Evolutionary conservation across 2,113 vertebrate species (phyloP).

Genomic region (Entomyzon cyanotis): DNA sequence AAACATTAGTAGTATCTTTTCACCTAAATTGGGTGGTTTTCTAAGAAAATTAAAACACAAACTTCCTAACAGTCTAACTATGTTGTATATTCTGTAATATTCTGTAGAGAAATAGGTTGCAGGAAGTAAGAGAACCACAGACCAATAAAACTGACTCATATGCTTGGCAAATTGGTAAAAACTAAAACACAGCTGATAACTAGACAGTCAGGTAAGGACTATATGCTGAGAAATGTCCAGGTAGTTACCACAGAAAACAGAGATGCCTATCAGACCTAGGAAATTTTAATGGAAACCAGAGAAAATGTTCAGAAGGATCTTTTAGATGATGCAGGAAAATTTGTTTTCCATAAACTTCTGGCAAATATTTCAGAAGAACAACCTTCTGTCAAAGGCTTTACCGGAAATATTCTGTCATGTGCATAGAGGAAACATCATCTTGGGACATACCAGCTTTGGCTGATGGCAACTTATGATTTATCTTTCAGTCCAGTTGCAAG

Average conservation of each 20-base stretch:
- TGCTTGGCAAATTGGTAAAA: background rate
- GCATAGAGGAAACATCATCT: background rate
- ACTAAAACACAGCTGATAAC: background rate
- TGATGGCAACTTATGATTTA: background rate
- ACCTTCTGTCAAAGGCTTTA: background rate
- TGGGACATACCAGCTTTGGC: background rate
- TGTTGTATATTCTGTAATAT: background rate
- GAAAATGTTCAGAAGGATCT: background rate
- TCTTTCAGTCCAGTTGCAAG: background rate
- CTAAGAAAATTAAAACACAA: background rate
- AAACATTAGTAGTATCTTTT: background rate
- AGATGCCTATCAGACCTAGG: background rate
- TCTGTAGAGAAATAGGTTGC: background rate
- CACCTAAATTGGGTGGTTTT: background rate
- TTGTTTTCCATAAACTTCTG: background rate
- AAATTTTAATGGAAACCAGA: background rate
- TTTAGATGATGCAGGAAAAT: background rate
- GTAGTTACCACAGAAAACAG: background rate
- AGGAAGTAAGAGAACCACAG: background rate
- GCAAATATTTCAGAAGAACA: background rate
- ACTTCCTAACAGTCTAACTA: background rate
- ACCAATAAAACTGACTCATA: background rate
- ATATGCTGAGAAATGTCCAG: background rate
- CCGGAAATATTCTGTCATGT: background rate
- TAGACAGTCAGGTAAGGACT: background rate